Evolutionary conservation across 2,797 vertebrate genomes (phyloP), one percentile per base, ranked within the genome.

Genomic region (Cephalopachus bancanus): DNA sequence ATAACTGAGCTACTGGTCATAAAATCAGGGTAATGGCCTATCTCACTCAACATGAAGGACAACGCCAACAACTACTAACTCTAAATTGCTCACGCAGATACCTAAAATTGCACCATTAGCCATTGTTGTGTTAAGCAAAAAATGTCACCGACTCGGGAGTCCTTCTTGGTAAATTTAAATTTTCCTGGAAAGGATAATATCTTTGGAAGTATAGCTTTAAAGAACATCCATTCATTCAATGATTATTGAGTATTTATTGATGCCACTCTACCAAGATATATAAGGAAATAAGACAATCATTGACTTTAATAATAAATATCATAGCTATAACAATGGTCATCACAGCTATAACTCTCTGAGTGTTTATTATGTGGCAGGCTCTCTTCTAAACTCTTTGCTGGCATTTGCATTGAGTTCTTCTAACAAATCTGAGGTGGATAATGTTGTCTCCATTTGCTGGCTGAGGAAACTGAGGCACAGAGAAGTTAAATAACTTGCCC

Each of bases 201-300:
- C 49, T 71, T 89, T 64, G 22, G 75, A 49, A 94, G 53, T 96
- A 91, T 88, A 59, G 19, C 53, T 78, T 88, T 51, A 76, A 78
- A 92, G 55, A 86, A 33, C 24, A 64, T 86, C 87, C 69, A 74
- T n/a, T 83, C 65, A 55, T 24, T 92, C 55, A 12, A 16, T 81
- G 72, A 95, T 95, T 69, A 71, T 7, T 72, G 79, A 51, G 26
- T 74, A 55, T 95, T 92, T 74, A 55, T 95, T 92, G 57, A 78
- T 44, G 11, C 55, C 33, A 69, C 11, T 69, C 60, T 88, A 15
- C 72, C 62, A 59, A 83, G 83, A 72, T 49, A 28, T 15, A 44
- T 7, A 37, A 33, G 11, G 62, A 88, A 88, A 76, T 64, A 72
- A 81, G 71, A 93, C 10, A 44, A 37, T 53, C 78, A 72, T 30